Evolutionary conservation across 2,888 invertebrate species (phyloP).

Genomic region (Fragum sueziense): DNA sequence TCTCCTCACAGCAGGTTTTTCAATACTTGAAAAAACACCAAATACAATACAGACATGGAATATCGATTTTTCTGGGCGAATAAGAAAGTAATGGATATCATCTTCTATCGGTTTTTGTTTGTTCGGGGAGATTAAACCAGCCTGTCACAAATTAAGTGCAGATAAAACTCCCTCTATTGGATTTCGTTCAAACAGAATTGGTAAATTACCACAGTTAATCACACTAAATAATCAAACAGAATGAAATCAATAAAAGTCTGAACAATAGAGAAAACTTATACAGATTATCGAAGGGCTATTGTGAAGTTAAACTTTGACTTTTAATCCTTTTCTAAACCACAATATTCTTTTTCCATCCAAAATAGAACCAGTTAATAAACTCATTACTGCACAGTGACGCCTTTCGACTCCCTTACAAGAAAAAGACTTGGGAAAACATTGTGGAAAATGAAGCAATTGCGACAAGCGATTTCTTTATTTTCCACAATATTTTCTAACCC

Average conservation of each 20-base stretch:
- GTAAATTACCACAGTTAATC: not conserved
- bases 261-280: not conserved
- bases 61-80: not conserved
- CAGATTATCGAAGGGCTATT: not conserved
- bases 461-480: no score
- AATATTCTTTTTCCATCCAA: no score
- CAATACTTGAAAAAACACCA: not conserved
- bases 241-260: not conserved
- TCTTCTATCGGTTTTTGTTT: conserved; percentile 15
- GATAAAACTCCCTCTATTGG: conserved; percentile 19
- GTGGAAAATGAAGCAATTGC: no score
- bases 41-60: not conserved
- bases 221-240: not conserved
- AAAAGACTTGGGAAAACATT: no score
- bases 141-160: conserved; percentile 22
- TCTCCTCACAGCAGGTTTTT: not conserved
- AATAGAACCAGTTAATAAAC: no score
- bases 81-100: conserved; percentile 10
- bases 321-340: no score
- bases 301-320: not conserved
- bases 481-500: no score
- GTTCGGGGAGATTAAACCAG: conserved; percentile 20
- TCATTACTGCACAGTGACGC: no score
- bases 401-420: no score
- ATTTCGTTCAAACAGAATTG: conserved; percentile 19